Evolutionary conservation across 1,140 invertebrate genomes (phyloP).

Genomic region (Hetaerina americana): DNA sequence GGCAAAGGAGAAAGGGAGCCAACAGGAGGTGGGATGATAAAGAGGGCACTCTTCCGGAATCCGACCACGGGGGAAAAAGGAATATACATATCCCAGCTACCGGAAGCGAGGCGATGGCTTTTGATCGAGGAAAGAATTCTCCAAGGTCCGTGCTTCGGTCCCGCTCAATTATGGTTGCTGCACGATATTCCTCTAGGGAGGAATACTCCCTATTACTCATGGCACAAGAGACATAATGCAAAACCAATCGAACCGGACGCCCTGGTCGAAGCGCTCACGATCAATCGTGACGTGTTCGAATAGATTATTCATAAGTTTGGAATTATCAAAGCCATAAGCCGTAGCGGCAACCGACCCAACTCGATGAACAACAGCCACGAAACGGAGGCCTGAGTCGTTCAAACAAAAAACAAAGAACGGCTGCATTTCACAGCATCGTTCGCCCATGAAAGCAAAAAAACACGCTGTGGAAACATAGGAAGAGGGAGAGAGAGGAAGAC

Average conservation of each 20-base stretch:
- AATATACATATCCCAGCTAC: background rate
- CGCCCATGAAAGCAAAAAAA: background rate
- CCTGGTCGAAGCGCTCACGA: background rate
- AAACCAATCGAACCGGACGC: too few species aligned
- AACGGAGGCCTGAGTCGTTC: background rate
- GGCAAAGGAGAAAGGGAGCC: background rate
- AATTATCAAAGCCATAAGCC: too few species aligned
- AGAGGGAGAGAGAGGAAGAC: too few species aligned
- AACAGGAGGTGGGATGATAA: background rate
- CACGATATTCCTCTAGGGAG: too few species aligned
- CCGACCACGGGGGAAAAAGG: background rate
- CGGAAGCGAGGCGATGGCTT: background rate
- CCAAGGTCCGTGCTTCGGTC: too few species aligned
- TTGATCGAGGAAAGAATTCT: too few species aligned
- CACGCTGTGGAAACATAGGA: background rate
- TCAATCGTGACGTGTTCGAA: background rate
- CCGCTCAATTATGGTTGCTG: too few species aligned
- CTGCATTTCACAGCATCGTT: background rate
- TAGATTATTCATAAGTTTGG: background rate
- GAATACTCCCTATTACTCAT: too few species aligned
- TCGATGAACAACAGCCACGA: background rate
- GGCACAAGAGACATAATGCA: too few species aligned
- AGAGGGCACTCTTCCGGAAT: background rate
- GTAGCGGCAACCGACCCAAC: background rate
- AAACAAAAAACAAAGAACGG: background rate